These are phyloP conservation scores for Microctenopoma lineatum DNA, from an alignment of 2,797 vertebrate species.

Conservation along the genomic window DNA sequence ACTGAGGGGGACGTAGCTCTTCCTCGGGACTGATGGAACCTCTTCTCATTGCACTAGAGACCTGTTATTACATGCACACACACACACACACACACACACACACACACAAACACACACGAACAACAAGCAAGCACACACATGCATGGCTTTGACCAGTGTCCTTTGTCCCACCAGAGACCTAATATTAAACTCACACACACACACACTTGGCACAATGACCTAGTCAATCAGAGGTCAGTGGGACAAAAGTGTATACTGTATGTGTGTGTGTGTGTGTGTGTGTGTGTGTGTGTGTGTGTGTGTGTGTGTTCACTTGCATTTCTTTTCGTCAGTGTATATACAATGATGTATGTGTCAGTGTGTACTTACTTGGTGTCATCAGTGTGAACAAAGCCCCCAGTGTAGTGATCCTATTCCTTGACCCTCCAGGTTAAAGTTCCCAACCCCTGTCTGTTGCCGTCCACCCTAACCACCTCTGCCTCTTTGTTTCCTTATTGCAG, in stretches of 20 bases:
- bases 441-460: conserved; percentile 46
- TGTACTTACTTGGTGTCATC: conserved; percentile 22
- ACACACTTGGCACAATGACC: conserved; percentile 31
- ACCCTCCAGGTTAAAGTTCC: conserved; percentile 73
- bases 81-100: conserved; percentile 25
- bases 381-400: conserved; percentile 71
- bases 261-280: conserved; percentile 11
- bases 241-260: conserved; percentile 21
- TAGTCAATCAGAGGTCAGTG: conserved; percentile 26
- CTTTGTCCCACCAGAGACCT: conserved; percentile 40
- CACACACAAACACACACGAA: conserved; percentile 14
- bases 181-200: conserved; percentile 42
- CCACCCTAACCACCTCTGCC: conserved; percentile 55
- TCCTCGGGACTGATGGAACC: conserved; percentile 48
- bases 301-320: conserved; percentile 3
- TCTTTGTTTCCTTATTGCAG: conserved; percentile 70
- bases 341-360: not conserved
- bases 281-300: conserved; percentile 14
- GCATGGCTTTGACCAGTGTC: conserved; percentile 43
- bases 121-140: conserved; percentile 35
- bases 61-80: conserved; percentile 66
- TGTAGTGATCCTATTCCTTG: conserved; percentile 66
- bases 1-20: conserved; percentile 57
- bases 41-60: conserved; percentile 58
- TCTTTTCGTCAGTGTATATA: conserved; percentile 1